phyloP scores from a whole-genome alignment of 2,113 vertebrate species.

The Myotis lucifugus region DNA sequence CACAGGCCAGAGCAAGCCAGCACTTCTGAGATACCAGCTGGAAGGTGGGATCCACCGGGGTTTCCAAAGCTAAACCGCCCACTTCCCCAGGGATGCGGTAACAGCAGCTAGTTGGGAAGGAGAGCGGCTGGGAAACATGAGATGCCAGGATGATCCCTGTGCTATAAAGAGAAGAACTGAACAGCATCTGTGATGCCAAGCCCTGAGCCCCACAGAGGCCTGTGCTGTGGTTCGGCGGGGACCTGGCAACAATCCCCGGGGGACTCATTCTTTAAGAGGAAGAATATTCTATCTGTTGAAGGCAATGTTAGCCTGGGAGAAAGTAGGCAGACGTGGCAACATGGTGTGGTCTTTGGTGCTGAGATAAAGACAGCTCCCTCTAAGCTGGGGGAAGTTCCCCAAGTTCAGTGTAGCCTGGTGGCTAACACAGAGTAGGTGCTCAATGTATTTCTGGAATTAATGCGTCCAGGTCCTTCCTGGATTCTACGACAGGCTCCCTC shows the following conservation, averaged over 20 bases:
- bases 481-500: neutral
- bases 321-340: neutral
- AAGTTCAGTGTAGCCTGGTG: neutral
- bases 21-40: slow-evolving; percentile 26
- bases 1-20: neutral
- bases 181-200: slow-evolving; percentile 59
- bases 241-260: slow-evolving; percentile 54
- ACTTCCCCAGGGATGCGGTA: slow-evolving; percentile 1
- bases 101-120: slow-evolving; percentile 46
- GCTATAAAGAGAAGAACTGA: slow-evolving; percentile 49
- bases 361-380: slow-evolving; percentile 1
- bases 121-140: slow-evolving; percentile 58
- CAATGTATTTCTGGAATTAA: slow-evolving; percentile 40
- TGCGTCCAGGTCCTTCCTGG: neutral
- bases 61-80: slow-evolving; percentile 20
- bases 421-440: neutral
- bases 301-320: slow-evolving; percentile 21
- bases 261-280: slow-evolving; percentile 58
- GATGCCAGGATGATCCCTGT: slow-evolving; percentile 42
- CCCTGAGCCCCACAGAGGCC: slow-evolving; percentile 28
- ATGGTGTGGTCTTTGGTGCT: neutral
- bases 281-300: slow-evolving; percentile 70
- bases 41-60: neutral
- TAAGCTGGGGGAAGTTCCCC: neutral
- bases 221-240: slow-evolving; percentile 50